Conservation (phyloP, 2,797 vertebrate species). For the Mus caroli region DNA sequence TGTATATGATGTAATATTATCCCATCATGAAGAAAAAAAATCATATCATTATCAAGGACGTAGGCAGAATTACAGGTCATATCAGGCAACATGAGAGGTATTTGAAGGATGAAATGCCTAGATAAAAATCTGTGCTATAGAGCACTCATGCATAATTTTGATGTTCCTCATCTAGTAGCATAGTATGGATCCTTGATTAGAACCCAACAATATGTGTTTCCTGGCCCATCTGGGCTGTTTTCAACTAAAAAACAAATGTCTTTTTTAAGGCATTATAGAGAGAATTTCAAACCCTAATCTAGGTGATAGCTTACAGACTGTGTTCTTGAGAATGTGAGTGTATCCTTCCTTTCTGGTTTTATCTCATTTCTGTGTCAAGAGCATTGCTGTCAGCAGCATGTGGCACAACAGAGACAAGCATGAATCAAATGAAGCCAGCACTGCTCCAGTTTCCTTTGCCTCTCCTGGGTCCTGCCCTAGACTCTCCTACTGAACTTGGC, state of each 20-base stretch:
- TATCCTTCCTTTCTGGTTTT: neutral
- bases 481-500: neutral
- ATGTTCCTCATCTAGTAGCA: neutral
- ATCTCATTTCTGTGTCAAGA: neutral
- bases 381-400: neutral
- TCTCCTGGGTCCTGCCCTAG: neutral
- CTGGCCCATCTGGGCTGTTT: neutral
- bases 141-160: neutral
- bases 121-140: neutral
- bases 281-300: neutral
- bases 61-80: neutral
- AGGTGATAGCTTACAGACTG: neutral
- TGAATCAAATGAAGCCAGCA: neutral
- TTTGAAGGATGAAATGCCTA: neutral
- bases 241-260: neutral
- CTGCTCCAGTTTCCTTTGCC: neutral
- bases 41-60: neutral
- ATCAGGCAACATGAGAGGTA: neutral
- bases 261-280: neutral
- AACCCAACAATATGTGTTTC: neutral
- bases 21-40: neutral
- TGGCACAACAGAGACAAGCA: neutral
- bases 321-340: conserved; percentile 6
- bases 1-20: neutral
- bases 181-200: neutral